Evolutionary conservation across 37 sponge, comb jelly and placozoan genomes (phyloP).

Genomic region (Theonella swinhoei): DNA sequence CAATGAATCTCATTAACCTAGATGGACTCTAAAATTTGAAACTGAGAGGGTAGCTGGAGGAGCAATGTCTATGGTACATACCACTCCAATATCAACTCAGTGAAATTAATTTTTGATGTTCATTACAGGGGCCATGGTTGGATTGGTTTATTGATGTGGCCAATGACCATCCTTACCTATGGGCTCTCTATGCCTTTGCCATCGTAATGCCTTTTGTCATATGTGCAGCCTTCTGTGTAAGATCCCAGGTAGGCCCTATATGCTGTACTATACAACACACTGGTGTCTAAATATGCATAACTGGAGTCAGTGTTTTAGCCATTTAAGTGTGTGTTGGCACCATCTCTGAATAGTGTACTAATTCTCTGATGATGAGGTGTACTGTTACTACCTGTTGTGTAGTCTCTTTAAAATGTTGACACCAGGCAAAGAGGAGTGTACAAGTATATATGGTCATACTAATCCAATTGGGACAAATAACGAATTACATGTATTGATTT

Average conservation of each 20-base stretch:
- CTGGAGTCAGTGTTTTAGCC: too few relatives aligned
- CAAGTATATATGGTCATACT: too few relatives aligned
- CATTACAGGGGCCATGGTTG: constrained; percentile 60
- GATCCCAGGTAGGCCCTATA: constrained; percentile 61
- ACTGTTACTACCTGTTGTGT: too few relatives aligned
- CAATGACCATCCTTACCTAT: constrained; percentile 88
- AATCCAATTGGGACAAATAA: too few relatives aligned
- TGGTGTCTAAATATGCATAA: too few relatives aligned
- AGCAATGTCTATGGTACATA: constrained; percentile 41
- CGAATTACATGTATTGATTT: too few relatives aligned
- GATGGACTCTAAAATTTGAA: constrained; percentile 79
- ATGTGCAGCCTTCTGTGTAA: constrained; percentile 69
- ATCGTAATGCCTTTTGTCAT: constrained; percentile 83
- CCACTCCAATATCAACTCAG: background rate
- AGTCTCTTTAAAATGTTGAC: too few relatives aligned
- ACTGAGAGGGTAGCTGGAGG: constrained; percentile 53
- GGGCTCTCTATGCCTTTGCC: constrained; percentile 88
- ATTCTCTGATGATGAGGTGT: background rate
- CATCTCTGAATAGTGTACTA: background rate
- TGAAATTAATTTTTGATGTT: background rate
- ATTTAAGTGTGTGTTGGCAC: too few relatives aligned
- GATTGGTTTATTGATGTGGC: constrained; percentile 76
- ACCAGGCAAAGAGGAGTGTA: too few relatives aligned
- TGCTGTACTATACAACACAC: too few relatives aligned
- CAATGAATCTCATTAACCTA: constrained; percentile 18